phyloP scores from a whole-genome alignment of 2,888 invertebrate species.

The Globia sparganii region DNA sequence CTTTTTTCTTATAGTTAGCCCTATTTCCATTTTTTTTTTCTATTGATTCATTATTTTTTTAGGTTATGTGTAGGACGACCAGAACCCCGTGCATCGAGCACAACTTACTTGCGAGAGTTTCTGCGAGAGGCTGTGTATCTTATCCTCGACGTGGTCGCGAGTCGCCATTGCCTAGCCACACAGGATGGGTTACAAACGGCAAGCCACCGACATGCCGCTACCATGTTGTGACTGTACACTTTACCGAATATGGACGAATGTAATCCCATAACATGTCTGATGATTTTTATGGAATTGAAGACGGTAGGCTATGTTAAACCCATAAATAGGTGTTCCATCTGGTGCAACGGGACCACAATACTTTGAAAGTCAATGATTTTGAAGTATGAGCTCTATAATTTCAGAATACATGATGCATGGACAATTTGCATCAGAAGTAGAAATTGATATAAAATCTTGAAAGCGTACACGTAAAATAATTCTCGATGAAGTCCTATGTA shows the following conservation, averaged over 20 bases:
- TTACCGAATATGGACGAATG: conserved; percentile 27
- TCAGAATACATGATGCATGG: not conserved
- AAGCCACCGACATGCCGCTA: conserved; percentile 82
- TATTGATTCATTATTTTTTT: not conserved
- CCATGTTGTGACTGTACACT: conserved; percentile 81
- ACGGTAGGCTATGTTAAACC: not conserved
- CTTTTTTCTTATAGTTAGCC: not conserved
- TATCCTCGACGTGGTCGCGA: conserved; percentile 93
- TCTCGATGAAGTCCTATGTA: not conserved
- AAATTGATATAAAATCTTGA: not conserved
- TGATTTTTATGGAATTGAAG: conserved; percentile 16
- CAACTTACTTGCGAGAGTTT: conserved; percentile 93
- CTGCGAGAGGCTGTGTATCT: conserved; percentile 93
- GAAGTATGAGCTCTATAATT: not conserved
- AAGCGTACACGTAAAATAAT: not conserved
- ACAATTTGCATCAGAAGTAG: conserved; percentile 2
- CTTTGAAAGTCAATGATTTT: not conserved
- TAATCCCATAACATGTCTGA: conserved; percentile 12
- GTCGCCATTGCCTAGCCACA: conserved; percentile 93
- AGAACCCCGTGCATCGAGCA: conserved; percentile 74
- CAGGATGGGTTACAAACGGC: conserved; percentile 87
- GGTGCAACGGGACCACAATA: not conserved
- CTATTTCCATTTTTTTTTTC: not conserved
- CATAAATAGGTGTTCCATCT: not conserved
- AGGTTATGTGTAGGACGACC: conserved; percentile 67